Evolutionary conservation across 2,797 vertebrate genomes (phyloP), one percentile per base, ranked within the genome.

Genomic region (Sternarchorhynchus goeldii): DNA sequence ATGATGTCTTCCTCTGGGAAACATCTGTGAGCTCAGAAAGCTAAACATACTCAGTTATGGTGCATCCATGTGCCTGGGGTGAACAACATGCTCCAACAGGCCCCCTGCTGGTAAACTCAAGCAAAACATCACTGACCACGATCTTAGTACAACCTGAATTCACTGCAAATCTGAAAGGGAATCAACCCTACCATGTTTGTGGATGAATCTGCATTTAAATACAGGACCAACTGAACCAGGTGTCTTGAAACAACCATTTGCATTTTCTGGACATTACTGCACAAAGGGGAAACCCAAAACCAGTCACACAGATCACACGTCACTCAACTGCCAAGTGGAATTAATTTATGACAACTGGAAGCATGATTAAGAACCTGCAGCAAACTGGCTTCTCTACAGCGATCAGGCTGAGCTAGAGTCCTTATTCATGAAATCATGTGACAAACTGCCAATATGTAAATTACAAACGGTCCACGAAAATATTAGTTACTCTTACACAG

Each of bases 21-120:
- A 62, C 36, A 53, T 80, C 82, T 74, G 41, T 59, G 69, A 73
- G 73, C 75, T 82, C 81, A 85, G 78, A 81, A 86, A 86, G 89
- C 88, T 76, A 88, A 90, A 81, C 87, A 64, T 56, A 4, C 68
- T 70, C 34, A 70, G 75, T 83, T 82, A 80, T 80, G 76, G 73
- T 57, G 73, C 8, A 60, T 21, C 72, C 53, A 32, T n/a, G 65
- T 73, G 65, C 29, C 5, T 45, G 36, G 41, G 31, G 58, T 29
- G 34, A 45, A 29, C 56, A 18, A 8, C 39, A 31, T 21, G 21
- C 53, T 62, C 45, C 5, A 70, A 41, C 73, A 58, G 14, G 2
- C 58, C 45, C 63, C 66, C 36, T 55, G 66, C 17, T 73, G 59
- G 66, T 45, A 64, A 71, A 56, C 29, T 6, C 10, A 29, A 31